Evolutionary conservation across 1,140 invertebrate genomes (phyloP), one percentile per base, ranked within the genome.

Genomic region (Drosophila bocki): DNA sequence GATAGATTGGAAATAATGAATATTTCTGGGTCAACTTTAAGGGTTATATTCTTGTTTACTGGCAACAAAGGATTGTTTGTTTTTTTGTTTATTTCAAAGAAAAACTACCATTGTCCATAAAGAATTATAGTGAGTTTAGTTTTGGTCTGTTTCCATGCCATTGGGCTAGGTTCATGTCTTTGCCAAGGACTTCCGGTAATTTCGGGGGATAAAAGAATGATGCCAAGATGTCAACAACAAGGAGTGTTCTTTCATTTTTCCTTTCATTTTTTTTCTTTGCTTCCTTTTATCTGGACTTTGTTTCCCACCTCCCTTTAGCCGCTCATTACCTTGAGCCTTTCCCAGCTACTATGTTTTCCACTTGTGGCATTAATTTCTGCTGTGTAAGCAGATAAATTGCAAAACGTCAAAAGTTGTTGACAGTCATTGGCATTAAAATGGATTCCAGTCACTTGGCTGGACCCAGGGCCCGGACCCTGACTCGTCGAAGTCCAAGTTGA

Each of bases 321-420:
- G 42, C 63, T 53, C 74, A 67, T 75, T 76, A 74, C 70, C 53
- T 75, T 65, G 54, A 58, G 26, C 48, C 53, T 22, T 37, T 15
- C 19, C 44, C 39, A 41, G 61, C 74, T 67, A 58, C 33, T 59
- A 69, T 77, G 61, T 77, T 78, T 70, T 78, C 56, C 62, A 80
- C 82, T 76, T 80, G 80, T 86, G 84, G 83, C 83, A 88, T 88
- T 87, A 87, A 88, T 87, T 88, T 87, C 54, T 87, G 83, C 83
- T 88, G 72, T 80, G 83, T 87, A 88, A 87, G 83, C 83, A 87
- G 84, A 87, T 87, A 87, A 83, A 87, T 87, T 87, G 72, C 80
- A 88, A 84, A 87, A 88, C 80, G 68, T 77, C 76, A 71, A 56
- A 62, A 77, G 84, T 77, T 80, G 72, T 71, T 84, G 80, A 88